A percentile compares a stretch with the other conserved stretches of the same genome.
Evolutionary conservation across 2,888 invertebrate species (phyloP).

Genomic region (Caprella mutica): DNA sequence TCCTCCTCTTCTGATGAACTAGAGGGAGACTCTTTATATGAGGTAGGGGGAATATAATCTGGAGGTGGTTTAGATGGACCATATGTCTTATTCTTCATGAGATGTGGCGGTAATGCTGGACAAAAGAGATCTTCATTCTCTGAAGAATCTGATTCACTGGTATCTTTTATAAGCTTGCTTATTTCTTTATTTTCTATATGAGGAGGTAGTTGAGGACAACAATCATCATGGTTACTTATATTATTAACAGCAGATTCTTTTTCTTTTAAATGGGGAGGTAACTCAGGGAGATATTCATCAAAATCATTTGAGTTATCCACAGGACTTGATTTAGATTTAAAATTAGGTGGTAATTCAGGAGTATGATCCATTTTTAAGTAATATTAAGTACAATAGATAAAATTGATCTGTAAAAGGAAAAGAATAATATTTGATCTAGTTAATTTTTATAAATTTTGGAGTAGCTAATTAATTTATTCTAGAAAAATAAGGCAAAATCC

Average conservation of each 20-base stretch:
- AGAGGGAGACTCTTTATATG: not conserved
- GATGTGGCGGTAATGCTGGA: conserved; percentile 17
- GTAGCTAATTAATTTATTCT: no score
- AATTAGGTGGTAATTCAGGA: not conserved
- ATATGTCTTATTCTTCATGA: not conserved
- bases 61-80: no score
- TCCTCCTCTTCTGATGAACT: not conserved
- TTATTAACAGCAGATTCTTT: not conserved
- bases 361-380: not conserved
- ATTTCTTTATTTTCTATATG: not conserved
- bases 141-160: conserved; percentile 2
- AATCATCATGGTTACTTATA: not conserved
- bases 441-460: no score
- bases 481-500: no score
- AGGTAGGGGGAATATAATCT: no score
- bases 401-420: no score
- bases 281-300: not conserved
- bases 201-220: conserved; percentile 16
- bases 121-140: conserved; percentile 3
- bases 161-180: not conserved
- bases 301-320: not conserved
- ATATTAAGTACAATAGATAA: no score
- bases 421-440: no score
- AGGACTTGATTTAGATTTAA: no score
- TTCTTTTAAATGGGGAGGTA: conserved; percentile 1